Percentiles rank a stretch among this genome's conserved stretches.
These are phyloP conservation scores for Cheirogaleus medius DNA, from an alignment of 2,113 vertebrate species.

Conservation along the genomic window DNA sequence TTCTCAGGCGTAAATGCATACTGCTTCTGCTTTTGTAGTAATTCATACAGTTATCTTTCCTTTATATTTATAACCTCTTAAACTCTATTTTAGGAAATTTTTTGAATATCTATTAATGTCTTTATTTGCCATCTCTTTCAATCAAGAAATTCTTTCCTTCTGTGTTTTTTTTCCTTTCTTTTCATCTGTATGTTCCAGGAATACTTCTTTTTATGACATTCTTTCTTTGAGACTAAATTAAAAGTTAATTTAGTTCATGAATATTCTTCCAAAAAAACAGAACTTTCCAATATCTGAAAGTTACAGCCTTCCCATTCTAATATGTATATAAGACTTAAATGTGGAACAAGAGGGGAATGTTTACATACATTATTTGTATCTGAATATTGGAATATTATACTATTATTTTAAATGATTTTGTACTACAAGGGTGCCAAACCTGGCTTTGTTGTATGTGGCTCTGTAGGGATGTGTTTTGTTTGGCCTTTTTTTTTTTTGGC, in stretches of 20 bases:
- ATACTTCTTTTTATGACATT: background rate
- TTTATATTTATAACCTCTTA: background rate
- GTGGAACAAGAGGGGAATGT: background rate
- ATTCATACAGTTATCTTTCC: background rate
- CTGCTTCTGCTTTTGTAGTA: background rate
- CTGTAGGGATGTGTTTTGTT: background rate
- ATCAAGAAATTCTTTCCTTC: background rate
- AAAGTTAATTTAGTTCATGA: background rate
- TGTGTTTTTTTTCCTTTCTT: background rate
- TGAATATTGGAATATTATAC: background rate
- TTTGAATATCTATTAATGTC: background rate
- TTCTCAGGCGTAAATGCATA: slow-evolving; percentile 48
- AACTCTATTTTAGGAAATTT: background rate
- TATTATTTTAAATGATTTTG: slow-evolving; percentile 5
- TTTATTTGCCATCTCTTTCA: background rate
- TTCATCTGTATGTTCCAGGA: background rate
- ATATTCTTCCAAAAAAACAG: background rate
- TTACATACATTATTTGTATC: background rate
- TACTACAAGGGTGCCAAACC: background rate
- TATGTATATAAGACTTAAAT: background rate
- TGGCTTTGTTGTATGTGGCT: background rate
- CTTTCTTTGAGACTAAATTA: background rate
- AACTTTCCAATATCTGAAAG: background rate
- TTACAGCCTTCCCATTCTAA: background rate
- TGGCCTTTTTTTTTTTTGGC: background rate